A percentile compares a stretch with the other conserved stretches of the same genome.
These are phyloP conservation scores for Schlechtendalia chinensis DNA, from an alignment of 1,140 invertebrate genomes.

Conservation along the genomic window DNA sequence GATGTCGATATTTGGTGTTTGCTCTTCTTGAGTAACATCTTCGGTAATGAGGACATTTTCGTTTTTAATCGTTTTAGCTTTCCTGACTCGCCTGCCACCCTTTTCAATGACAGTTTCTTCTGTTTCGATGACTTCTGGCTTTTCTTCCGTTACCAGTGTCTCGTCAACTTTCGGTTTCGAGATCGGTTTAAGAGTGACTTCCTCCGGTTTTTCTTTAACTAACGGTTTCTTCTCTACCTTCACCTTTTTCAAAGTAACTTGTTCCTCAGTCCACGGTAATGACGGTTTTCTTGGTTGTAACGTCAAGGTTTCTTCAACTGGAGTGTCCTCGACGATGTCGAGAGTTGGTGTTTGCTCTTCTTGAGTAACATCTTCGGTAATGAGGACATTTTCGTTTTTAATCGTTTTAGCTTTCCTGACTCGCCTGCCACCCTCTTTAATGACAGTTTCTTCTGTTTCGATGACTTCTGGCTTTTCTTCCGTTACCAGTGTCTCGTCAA, in stretches of 20 bases:
- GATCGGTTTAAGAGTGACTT: constrained; percentile 57
- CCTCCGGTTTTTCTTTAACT: constrained; percentile 57
- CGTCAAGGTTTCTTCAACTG: background rate
- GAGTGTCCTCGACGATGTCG: background rate
- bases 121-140: background rate
- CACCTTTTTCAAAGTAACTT: constrained; percentile 53
- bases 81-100: constrained; percentile 44
- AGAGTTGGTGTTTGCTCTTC: background rate
- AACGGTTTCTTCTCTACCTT: constrained; percentile 52
- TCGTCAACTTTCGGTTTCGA: constrained; percentile 43
- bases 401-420: constrained; percentile 16
- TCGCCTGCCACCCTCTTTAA: constrained; percentile 27
- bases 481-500: too few relatives aligned
- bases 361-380: background rate
- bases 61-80: constrained; percentile 2
- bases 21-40: background rate
- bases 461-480: too few relatives aligned
- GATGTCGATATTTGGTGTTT: background rate
- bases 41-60: background rate
- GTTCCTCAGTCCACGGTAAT: constrained; percentile 53
- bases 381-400: background rate
- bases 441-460: too few relatives aligned
- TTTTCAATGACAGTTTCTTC: background rate
- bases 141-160: constrained; percentile 20
- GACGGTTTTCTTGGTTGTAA: background rate